phyloP scores from a whole-genome alignment of 2,888 invertebrate species.

The Eurytoma californica region DNA sequence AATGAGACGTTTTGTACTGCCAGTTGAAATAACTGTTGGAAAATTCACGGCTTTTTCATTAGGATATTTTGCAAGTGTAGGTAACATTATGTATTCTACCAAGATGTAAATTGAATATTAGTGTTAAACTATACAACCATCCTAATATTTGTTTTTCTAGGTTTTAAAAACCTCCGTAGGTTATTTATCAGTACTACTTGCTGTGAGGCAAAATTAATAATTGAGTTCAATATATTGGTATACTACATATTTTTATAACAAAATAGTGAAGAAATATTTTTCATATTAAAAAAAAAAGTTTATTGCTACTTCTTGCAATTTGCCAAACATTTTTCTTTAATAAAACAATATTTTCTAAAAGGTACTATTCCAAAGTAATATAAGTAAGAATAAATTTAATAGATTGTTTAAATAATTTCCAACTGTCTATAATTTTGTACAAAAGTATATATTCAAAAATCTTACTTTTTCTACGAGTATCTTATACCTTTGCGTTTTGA shows the following conservation, averaged over 20 bases:
- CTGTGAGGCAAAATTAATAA: neutral
- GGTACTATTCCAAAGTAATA: no score
- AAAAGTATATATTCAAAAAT: no score
- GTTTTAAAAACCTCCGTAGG: constrained; percentile 6
- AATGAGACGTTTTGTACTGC: constrained; percentile 56
- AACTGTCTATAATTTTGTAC: no score
- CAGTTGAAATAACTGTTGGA: constrained; percentile 63
- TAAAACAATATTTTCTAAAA: no score
- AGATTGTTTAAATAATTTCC: no score
- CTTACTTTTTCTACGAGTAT: no score
- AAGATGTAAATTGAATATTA: neutral
- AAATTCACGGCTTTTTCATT: constrained; percentile 64
- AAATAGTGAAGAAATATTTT: neutral
- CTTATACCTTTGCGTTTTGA: no score
- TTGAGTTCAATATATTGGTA: neutral
- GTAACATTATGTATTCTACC: neutral
- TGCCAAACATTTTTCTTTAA: no score
- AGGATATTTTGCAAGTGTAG: constrained; percentile 62
- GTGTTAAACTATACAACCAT: neutral
- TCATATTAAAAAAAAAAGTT: neutral
- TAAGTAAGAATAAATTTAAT: no score
- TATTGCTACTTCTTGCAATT: neutral
- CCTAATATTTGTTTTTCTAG: neutral
- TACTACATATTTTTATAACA: neutral
- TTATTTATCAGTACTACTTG: constrained; percentile 11